phyloP scores from a whole-genome alignment of 2,888 invertebrate genomes.

The Caradrina kadenii region DNA sequence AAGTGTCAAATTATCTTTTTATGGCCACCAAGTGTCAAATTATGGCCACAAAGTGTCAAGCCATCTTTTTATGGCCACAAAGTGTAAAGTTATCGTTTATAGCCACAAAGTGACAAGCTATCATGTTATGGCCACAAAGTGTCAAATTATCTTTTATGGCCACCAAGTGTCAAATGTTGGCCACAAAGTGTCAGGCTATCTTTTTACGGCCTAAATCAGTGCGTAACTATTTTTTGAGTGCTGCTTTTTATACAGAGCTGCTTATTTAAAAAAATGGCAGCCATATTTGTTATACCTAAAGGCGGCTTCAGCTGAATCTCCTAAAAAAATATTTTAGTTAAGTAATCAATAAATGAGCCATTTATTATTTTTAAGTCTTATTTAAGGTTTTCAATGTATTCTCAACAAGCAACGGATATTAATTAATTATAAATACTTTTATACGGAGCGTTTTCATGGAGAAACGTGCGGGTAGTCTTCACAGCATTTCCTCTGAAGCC shows the following conservation, averaged over 20 bases:
- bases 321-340: neutral
- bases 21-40: neutral
- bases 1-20: neutral
- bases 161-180: too few species aligned
- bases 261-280: conserved; percentile 7
- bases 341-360: conserved; percentile 38
- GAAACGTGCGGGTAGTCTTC: too few species aligned
- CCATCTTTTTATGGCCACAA: conserved; percentile 2
- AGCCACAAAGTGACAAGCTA: too few species aligned
- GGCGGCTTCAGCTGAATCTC: conserved; percentile 24
- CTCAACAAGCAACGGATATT: conserved; percentile 11
- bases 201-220: neutral
- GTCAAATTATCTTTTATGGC: too few species aligned
- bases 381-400: conserved; percentile 14
- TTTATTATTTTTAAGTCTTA: conserved; percentile 40
- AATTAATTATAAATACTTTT: too few species aligned
- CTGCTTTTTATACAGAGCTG: neutral
- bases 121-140: neutral
- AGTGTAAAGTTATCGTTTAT: too few species aligned
- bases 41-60: neutral
- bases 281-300: neutral
- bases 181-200: neutral
- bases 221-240: neutral
- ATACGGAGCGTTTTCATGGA: too few species aligned
- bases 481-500: too few species aligned